Base-by-base conservation (phyloP, 2,888 invertebrate species). In the Parasteatoda lunata region DNA sequence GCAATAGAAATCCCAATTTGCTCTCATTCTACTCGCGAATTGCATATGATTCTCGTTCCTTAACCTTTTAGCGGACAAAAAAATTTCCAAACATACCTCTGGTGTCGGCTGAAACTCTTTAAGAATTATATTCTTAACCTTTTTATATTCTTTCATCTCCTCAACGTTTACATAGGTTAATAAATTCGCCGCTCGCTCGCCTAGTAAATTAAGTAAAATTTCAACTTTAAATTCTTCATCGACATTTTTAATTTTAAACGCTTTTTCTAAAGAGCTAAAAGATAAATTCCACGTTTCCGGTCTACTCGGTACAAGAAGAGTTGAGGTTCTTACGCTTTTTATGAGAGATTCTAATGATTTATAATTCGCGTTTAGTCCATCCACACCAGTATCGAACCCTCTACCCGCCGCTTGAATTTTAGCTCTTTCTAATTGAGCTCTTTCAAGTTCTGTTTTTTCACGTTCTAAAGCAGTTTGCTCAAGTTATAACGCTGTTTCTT, bases 221-320 rank as follows among this genome's bases (percentile, higher is more conserved):
- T 72, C 51, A 8, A 71, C 30, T 64, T 80, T 80, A 1, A 72
- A 49, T 47, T 48, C 49, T n/a, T 80, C 71, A 13, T 13, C 59
- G 15, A 66, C 71, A 52, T 47, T 15, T 80, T 80, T 72, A 7
- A 7, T 64, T 71, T 72, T 51, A n/a, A 80, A 65, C 3, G 65
- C 65, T 30, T 80, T 80, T 72, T 72, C 72, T 30, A 65, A 65
- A 15, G 80, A 72, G 65, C 59, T n/a, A 45, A 80, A 80, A 13
- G 65, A 72, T 2, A 68, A 13, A 47, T 70, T 78, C n/a, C 68
- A 59, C n/a, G 70, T 70, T 70, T 70, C 48, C 11, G 64, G 47
- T 54, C 48, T 78, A 4, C 6, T 45, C 45, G 59, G 70, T n/a
- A 78, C 59, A 8, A 70, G 54, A 13, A 78, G 69, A 13, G 54